A percentile compares a stretch with the other conserved stretches of the same genome.
Evolutionary conservation across 2,888 invertebrate genomes (phyloP).

Genomic region (Dilophus febrilis): DNA sequence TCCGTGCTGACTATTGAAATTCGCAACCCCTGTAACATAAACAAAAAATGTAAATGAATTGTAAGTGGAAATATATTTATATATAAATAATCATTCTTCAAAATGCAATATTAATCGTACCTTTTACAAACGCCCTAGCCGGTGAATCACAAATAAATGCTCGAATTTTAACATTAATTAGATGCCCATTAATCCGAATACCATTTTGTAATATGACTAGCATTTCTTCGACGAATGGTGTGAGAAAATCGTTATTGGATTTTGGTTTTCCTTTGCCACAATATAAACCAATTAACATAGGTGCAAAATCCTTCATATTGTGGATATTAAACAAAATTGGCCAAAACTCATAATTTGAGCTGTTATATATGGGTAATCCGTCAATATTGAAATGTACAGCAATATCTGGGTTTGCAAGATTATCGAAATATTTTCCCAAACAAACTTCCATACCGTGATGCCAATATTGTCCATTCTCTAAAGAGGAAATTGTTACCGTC

Average conservation of each 20-base stretch:
- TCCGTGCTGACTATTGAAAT: slow-evolving; percentile 11
- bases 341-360: neutral
- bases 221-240: neutral
- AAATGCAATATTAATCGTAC: neutral
- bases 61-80: neutral
- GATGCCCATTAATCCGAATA: neutral
- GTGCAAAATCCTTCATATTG: neutral
- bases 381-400: neutral
- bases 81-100: neutral
- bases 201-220: neutral
- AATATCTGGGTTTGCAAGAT: neutral
- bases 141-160: slow-evolving; percentile 1
- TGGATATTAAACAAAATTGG: neutral
- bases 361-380: neutral
- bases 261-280: neutral
- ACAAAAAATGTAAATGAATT: neutral
- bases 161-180: neutral
- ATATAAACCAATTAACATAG: neutral
- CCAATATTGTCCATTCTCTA: neutral
- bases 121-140: neutral
- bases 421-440: neutral
- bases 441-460: neutral
- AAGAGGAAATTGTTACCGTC: neutral
- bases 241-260: neutral
- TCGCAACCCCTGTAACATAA: slow-evolving; percentile 9